Evolutionary conservation across 2,888 invertebrate genomes (phyloP).

Genomic region (Diarsia mendica): DNA sequence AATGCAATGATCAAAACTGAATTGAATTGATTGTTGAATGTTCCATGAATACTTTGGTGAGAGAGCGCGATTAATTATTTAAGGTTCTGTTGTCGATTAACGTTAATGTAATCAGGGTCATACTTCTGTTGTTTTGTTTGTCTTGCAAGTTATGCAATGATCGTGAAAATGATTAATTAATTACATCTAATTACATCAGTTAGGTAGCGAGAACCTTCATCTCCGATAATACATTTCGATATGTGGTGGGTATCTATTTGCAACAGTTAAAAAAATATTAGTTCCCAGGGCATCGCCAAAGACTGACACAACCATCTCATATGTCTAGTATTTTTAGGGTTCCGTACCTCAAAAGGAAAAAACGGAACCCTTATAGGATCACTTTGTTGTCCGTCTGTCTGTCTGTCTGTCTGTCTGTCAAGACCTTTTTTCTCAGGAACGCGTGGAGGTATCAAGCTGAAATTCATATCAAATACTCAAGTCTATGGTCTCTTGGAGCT

Average conservation of each 20-base stretch:
- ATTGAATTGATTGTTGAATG: not conserved
- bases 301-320: not conserved
- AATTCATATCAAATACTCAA: too few relatives aligned
- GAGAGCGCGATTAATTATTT: conserved; percentile 1
- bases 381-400: too few relatives aligned
- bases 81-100: conserved; percentile 5
- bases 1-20: not conserved
- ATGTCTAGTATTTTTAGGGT: too few relatives aligned
- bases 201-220: conserved; percentile 12
- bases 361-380: too few relatives aligned
- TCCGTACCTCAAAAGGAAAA: too few relatives aligned
- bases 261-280: not conserved
- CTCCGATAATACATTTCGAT: not conserved
- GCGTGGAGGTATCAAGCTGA: too few relatives aligned
- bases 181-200: not conserved
- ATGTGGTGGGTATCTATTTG: not conserved
- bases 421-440: too few relatives aligned
- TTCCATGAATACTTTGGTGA: not conserved
- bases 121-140: not conserved
- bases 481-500: too few relatives aligned
- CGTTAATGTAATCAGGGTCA: conserved; percentile 25
- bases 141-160: conserved; percentile 3
- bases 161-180: conserved; percentile 20
- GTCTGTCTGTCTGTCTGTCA: too few relatives aligned
- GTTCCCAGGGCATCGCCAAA: not conserved